Evolutionary conservation across 1,140 invertebrate genomes (phyloP), one percentile per base, ranked within the genome.

Genomic region (Thaumatotibia leucotreta): DNA sequence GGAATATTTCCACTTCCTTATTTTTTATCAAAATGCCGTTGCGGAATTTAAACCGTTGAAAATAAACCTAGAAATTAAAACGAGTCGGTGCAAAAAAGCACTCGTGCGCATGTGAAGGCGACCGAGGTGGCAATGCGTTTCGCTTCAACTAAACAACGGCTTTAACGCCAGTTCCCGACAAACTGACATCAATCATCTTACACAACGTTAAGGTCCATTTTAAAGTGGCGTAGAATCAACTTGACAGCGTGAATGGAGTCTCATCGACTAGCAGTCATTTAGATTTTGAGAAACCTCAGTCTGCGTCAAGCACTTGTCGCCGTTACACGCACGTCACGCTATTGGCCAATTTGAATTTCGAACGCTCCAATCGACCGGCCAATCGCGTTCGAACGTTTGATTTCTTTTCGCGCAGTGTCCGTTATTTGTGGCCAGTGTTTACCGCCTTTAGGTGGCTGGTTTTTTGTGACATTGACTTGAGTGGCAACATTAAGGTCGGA

Each of bases 71-170:
- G 74, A 80, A 83, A 80, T 76, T 81, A 77, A 83, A 82, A 68
- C 74, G 67, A 79, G 71, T 76, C 72, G 75, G 73, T 72, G 83
- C 81, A 88, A 88, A 88, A 86, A 88, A 88, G 64, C 78, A 83
- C 85, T 87, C 86, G 76, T 80, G 83, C 83, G 80, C 84, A 88
- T 85, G 77, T 84, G 84, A 88, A 89, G 86, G 86, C 82, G 77
- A 87, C 75, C 80, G 77, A 88, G 84, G 83, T 88, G 79, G 80
- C 79, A 82, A 74, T 77, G 67, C 67, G 62, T 75, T 52, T 45
- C 45, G 61, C 10, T 62, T 35, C 64, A 54, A 29, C 22, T 24
- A 11, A 35, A 70, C 72, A 83, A 78, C 10, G 70, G 11, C 67
- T 14, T 75, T 82, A 78, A 45, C 39, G 45, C 66, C 74, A 70